Percentiles rank a stretch among this genome's conserved stretches.
These are phyloP conservation scores for Erebia palarica DNA, from an alignment of 2,888 invertebrate genomes.

Conservation along the genomic window DNA sequence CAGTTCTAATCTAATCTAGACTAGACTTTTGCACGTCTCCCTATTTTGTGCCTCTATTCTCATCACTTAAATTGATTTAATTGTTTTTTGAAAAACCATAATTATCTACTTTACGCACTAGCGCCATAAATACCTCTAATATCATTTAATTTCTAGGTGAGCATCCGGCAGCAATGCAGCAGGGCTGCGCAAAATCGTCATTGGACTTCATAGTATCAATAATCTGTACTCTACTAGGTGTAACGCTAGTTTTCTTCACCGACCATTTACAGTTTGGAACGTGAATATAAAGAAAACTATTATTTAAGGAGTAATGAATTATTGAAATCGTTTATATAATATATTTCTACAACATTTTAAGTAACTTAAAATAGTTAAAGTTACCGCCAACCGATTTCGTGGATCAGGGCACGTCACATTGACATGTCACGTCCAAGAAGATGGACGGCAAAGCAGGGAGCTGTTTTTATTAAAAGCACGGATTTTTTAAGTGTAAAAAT, in stretches of 20 bases:
- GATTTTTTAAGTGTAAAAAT: no score
- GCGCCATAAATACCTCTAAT: background rate
- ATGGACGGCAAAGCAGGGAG: no score
- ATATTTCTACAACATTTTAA: background rate
- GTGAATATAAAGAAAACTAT: conserved; percentile 47
- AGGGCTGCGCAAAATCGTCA: conserved; percentile 70
- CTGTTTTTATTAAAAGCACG: no score
- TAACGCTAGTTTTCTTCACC: conserved; percentile 40
- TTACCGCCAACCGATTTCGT: background rate
- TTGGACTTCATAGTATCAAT: conserved; percentile 61
- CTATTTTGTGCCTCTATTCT: no score
- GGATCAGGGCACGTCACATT: no score
- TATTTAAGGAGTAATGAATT: background rate
- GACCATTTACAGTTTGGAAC: conserved; percentile 54
- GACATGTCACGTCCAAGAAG: no score
- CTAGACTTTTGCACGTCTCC: no score
- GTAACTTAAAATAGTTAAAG: background rate
- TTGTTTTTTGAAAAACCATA: no score
- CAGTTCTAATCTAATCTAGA: no score
- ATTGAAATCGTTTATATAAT: background rate
- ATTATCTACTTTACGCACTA: background rate
- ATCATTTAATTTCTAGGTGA: conserved; percentile 61
- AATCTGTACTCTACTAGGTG: conserved; percentile 55
- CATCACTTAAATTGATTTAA: no score
- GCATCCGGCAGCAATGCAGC: conserved; percentile 78